These are phyloP conservation scores for Dryas iulia DNA, from an alignment of 1,140 invertebrate species.

Conservation along the genomic window DNA sequence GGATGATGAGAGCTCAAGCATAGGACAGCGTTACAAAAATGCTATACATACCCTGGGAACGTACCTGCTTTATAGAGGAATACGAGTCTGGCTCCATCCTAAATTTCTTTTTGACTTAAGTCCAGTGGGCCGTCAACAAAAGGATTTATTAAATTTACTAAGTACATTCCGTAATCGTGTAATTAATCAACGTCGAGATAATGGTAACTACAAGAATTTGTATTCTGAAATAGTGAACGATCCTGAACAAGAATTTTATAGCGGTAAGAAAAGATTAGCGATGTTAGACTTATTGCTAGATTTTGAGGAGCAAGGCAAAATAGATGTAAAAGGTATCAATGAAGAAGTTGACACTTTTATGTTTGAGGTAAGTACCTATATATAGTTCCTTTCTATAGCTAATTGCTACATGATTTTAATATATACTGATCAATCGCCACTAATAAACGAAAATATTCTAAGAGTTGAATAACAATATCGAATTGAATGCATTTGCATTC, in stretches of 20 bases:
- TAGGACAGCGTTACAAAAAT: constrained; percentile 59
- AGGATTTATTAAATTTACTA: constrained; percentile 19
- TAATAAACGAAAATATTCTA: too few relatives aligned
- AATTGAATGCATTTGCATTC: too few relatives aligned
- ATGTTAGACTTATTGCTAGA: constrained; percentile 90
- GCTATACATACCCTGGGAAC: constrained; percentile 61
- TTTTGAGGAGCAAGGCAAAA: constrained; percentile 77
- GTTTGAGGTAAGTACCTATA: constrained; percentile 87
- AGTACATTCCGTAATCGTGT: constrained; percentile 29
- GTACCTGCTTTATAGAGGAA: constrained; percentile 55
- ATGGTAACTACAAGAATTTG: neutral
- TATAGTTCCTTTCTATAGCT: too few relatives aligned
- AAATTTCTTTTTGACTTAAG: constrained; percentile 50
- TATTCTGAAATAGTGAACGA: constrained; percentile 5
- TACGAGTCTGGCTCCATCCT: constrained; percentile 50
- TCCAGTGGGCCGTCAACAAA: constrained; percentile 30
- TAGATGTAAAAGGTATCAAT: constrained; percentile 81
- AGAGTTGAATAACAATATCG: too few relatives aligned
- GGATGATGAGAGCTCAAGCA: constrained; percentile 42
- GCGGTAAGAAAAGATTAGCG: constrained; percentile 83
- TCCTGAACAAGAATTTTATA: constrained; percentile 38
- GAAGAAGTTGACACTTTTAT: constrained; percentile 90
- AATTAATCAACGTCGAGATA: constrained; percentile 18
- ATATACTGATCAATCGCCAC: too few relatives aligned
- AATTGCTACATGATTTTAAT: too few relatives aligned